These are phyloP conservation scores for Botia almorhae DNA, from an alignment of 2,797 vertebrate species.

Conservation along the genomic window DNA sequence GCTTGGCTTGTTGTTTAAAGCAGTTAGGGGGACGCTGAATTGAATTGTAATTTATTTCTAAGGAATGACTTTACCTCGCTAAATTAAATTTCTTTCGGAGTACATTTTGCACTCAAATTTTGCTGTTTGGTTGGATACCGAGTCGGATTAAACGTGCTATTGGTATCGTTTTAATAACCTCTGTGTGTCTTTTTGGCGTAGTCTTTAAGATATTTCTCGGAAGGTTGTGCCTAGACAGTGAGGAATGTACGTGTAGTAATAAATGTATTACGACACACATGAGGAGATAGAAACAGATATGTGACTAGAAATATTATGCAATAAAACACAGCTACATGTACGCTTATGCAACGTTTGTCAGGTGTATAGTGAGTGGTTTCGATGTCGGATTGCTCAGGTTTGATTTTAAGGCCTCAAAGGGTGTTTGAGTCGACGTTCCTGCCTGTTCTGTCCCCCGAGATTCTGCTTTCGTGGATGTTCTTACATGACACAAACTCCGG, in stretches of 20 bases:
- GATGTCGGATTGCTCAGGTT: slow-evolving; percentile 63
- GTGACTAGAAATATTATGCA: slow-evolving; percentile 19
- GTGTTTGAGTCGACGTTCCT: not conserved
- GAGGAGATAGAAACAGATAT: slow-evolving; percentile 29
- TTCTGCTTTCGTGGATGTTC: slow-evolving; percentile 13
- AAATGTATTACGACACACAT: slow-evolving; percentile 12
- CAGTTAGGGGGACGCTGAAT: slow-evolving; percentile 8
- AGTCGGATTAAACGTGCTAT: not conserved
- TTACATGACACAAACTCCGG: not conserved
- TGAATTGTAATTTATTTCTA: slow-evolving; percentile 38
- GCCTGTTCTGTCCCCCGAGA: not conserved
- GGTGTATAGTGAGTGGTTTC: slow-evolving; percentile 63
- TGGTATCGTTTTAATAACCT: not conserved
- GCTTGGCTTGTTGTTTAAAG: slow-evolving; percentile 30
- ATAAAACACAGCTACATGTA: slow-evolving; percentile 47
- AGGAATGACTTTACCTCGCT: slow-evolving; percentile 1
- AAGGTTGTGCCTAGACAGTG: slow-evolving; percentile 10
- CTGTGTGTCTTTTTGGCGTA: not conserved
- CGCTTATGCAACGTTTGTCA: slow-evolving; percentile 75
- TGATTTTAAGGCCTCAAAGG: slow-evolving; percentile 23
- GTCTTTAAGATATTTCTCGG: not conserved
- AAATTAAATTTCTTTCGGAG: slow-evolving; percentile 38
- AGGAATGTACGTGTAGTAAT: not conserved
- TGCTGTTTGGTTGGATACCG: not conserved
- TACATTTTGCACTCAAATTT: slow-evolving; percentile 18